A percentile compares a stretch with the other conserved stretches of the same genome.
phyloP scores from a whole-genome alignment of 2,113 vertebrate genomes.

The Heloderma charlesbogerti region DNA sequence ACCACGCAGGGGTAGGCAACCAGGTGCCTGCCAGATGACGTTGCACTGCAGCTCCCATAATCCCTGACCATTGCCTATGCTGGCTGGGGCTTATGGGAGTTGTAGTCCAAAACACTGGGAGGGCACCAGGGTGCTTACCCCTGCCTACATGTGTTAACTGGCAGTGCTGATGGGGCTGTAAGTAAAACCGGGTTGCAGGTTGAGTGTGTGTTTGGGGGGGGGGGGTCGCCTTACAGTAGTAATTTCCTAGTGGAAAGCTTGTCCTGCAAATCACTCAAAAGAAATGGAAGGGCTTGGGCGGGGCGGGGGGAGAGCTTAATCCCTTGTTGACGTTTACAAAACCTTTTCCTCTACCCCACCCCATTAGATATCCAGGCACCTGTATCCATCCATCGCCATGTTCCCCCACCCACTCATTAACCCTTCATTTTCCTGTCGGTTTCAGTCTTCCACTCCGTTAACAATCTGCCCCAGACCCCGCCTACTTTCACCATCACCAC shows the following conservation, averaged over 20 bases:
- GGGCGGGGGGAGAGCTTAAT: neutral
- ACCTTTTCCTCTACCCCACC: neutral
- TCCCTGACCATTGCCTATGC: neutral
- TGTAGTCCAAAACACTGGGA: neutral
- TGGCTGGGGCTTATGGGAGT: neutral
- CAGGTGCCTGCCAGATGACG: neutral
- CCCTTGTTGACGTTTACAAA: neutral
- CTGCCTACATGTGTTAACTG: neutral
- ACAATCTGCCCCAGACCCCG: conserved; percentile 82
- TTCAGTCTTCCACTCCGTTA: conserved; percentile 82
- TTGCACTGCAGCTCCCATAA: neutral
- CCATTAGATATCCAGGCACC: fast-evolving
- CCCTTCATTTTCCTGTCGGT: conserved; percentile 69
- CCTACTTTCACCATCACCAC: conserved; percentile 86
- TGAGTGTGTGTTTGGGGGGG: neutral
- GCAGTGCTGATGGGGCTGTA: no score
- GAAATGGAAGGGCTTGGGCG: neutral
- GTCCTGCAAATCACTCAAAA: neutral
- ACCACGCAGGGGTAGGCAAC: neutral
- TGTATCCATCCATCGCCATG: neutral
- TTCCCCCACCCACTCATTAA: neutral
- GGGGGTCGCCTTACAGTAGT: neutral
- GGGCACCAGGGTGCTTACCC: no score
- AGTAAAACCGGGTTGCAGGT: neutral
- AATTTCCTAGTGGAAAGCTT: neutral